Base-by-base conservation (phyloP, 2,113 vertebrate species). In the Myiagra hebetior region DNA sequence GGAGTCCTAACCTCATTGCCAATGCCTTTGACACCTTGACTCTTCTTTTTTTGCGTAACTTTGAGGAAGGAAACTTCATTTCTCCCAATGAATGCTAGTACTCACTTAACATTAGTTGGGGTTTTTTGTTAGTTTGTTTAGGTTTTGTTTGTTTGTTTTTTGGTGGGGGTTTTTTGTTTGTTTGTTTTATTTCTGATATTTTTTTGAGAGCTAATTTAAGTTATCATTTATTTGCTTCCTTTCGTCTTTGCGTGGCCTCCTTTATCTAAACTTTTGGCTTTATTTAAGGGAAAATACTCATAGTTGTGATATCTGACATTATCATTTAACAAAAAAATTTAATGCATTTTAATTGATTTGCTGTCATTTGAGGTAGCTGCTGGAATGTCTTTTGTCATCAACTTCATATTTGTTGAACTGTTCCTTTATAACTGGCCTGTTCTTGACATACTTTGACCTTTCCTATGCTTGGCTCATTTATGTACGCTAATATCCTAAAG, bases 401-500 rank as follows among this genome's bases (percentile, higher is more conserved):
- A 10, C 35, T 56, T 81, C 23, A 69, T 60, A 39, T 18, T 33
- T 84, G 42, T 77, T 7, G 1, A 56, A 37, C 11, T 24, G 7
- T 26, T 39, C 52, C 2, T 11, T 67, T 62, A 64, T 47, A 77
- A 35, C 4, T 84, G 15, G 8, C 59, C n/a, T 53, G 5, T 31
- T 68, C 39, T 59, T 68, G 11, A 30, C 23, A 26, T 21, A 33
- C 9, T 77, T 72, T 44, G n/a, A 49, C 5, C 22, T 37, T 64
- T 75, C 41, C 2, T 22, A 5, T 0, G 0, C n/a, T 60, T 68
- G 49, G 4, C 26, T 91, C 4, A 5, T 50, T 59, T 50, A 15
- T 13, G 19, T 55, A 53, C 0, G 0, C 3, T 39, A 23, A 23
- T 86, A 39, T 42, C 15, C 33, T 47, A 46, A 77, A 76, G 6